These are phyloP conservation scores for Nerophis lumbriciformis DNA, from an alignment of 2,113 vertebrate species.

Conservation along the genomic window DNA sequence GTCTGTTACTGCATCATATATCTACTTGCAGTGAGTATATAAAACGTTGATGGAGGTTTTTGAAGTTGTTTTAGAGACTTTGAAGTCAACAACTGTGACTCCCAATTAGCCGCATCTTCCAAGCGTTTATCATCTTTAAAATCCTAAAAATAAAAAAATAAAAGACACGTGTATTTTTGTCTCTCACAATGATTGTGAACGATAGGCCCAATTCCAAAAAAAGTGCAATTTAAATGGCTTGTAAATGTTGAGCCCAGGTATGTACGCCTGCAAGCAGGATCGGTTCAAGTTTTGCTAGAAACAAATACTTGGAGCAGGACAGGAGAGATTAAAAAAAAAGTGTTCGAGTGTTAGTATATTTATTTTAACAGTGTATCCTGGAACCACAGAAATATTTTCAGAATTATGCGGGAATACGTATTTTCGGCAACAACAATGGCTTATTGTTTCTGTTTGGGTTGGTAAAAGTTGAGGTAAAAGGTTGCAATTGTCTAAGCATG, in stretches of 20 bases:
- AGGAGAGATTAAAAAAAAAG: not conserved
- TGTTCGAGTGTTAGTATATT: not conserved
- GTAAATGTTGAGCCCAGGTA: not conserved
- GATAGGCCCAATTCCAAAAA: no score
- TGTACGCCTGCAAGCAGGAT: conserved; percentile 5
- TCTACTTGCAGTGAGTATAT: no score
- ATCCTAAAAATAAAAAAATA: no score
- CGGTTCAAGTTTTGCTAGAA: not conserved
- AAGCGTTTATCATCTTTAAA: no score
- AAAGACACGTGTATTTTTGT: no score
- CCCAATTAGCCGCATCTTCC: no score
- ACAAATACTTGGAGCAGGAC: not conserved
- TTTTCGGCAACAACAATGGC: not conserved
- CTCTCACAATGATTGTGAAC: no score
- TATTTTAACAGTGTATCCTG: not conserved
- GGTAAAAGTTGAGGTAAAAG: conserved; percentile 7
- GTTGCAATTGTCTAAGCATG: conserved; percentile 22
- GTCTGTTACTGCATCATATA: no score
- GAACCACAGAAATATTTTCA: not conserved
- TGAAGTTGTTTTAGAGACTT: no score
- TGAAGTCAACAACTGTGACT: no score
- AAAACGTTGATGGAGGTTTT: no score
- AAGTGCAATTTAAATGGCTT: not conserved
- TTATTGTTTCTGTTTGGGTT: conserved; percentile 7
- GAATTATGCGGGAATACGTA: not conserved